Base-by-base conservation (phyloP, 2,797 vertebrate genomes). In the Hoplostethus atlanticus region DNA sequence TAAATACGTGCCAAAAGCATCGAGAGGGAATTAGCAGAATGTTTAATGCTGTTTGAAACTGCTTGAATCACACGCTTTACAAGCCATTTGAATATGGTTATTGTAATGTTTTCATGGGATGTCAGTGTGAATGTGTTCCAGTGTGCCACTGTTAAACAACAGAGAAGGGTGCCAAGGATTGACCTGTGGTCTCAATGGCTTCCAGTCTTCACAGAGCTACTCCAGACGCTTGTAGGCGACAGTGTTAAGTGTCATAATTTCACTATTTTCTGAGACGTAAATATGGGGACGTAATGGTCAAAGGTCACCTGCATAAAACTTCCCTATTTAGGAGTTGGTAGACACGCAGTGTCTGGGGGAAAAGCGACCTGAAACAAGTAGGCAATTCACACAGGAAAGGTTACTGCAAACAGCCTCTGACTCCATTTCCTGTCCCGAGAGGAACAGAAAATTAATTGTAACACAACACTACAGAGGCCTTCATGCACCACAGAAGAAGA, bases 231-330 rank as follows among this genome's bases (percentile, higher is more conserved):
- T 15, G 67, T 4, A 87, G 93, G 87, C 90, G 85, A 90, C 91
- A 86, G 87, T 16, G 84, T 87, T 91, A 91, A 93, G 91, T 84
- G 89, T 90, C 91, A 92, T 92, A 93, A 93, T 91, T 91, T 87
- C 83, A 80, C 87, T 89, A 69, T 93, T 94, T 94, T 93, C 86
- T 89, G 84, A 92, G 85, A 85, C 86, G 73, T 93, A 91, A 91
- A 93, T 90, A 89, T 62, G 78, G 90, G 92, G 90, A 92, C 87
- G 56, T 58, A 30, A 73, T 81, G 84, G 94, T 89, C 87, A 88
- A 81, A 93, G 94, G 94, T 94, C 88, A 90, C 54, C 84, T 56
- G 89, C 89, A 81, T 94, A 94, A 94, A 95, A 93, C 87, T 84
- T 92, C 88, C 91, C 88, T 75, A 79, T 90, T 92, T 71, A 78